Percentiles rank a stretch among this genome's conserved stretches.
phyloP scores from a whole-genome alignment of 2,797 vertebrate genomes.

The Rousettus madagascariensis region DNA sequence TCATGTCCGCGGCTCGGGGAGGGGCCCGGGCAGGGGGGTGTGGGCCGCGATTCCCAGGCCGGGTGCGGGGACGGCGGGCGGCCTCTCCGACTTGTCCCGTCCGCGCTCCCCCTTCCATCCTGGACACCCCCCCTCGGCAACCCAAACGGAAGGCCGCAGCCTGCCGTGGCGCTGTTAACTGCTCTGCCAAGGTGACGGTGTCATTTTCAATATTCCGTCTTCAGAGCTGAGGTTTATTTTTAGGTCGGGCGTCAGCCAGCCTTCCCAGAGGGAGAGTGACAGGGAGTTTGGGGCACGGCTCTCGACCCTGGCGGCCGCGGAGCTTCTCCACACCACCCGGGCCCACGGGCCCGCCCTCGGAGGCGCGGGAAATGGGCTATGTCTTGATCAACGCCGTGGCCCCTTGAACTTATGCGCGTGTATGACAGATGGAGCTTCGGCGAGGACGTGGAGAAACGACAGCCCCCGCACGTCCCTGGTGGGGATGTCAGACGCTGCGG shows the following conservation, averaged over 20 bases:
- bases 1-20: constrained; percentile 55
- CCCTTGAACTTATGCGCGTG: rapidly evolving
- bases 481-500: no score
- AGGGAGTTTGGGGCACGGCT: neutral
- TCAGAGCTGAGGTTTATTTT: neutral
- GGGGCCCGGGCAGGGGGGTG: neutral
- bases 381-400: rapidly evolving
- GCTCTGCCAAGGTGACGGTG: neutral
- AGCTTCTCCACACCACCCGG: no score
- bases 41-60: rapidly evolving
- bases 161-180: neutral
- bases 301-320: neutral
- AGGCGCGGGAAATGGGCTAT: neutral
- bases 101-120: rapidly evolving
- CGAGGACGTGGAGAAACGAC: neutral
- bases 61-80: rapidly evolving
- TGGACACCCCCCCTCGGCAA: neutral
- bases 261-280: neutral
- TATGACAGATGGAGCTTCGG: neutral
- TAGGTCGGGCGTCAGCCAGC: neutral
- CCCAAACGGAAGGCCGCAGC: neutral
- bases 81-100: rapidly evolving
- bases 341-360: neutral
- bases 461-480: rapidly evolving
- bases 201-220: neutral